Conservation (phyloP, 1,140 invertebrate genomes). For the Pseudomyrmex gracilis region DNA sequence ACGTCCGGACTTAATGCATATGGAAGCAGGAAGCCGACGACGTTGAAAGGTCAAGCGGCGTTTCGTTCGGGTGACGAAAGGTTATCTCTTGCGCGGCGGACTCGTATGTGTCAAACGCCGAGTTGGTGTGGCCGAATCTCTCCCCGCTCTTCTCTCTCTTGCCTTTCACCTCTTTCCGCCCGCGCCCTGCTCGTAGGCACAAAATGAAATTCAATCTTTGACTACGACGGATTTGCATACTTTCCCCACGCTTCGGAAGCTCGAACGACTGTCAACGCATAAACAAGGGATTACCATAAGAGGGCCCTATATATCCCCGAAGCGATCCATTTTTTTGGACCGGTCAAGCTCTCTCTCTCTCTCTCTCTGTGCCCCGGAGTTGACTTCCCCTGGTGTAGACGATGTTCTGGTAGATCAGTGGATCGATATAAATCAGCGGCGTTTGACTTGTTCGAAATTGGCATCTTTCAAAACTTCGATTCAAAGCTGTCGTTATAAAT, state of each 20-base stretch:
- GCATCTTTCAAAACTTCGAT: not conserved
- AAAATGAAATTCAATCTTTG: slow-evolving; percentile 83
- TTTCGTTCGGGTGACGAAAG: slow-evolving; percentile 73
- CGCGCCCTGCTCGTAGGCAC: slow-evolving; percentile 56
- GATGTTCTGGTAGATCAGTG: slow-evolving; percentile 13
- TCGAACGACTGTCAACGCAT: slow-evolving; percentile 82
- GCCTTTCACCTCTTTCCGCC: slow-evolving; percentile 24
- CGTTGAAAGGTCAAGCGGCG: slow-evolving; percentile 71
- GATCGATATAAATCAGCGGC: not conserved
- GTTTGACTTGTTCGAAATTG: not conserved
- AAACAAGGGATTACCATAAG: slow-evolving; percentile 83
- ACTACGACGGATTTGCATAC: slow-evolving; percentile 81
- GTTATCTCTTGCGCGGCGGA: slow-evolving; percentile 74
- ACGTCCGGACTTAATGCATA: slow-evolving; percentile 78
- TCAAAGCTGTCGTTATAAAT: not conserved
- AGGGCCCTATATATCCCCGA: slow-evolving; percentile 68
- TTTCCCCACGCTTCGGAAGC: slow-evolving; percentile 80
- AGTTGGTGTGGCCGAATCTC: slow-evolving; percentile 24
- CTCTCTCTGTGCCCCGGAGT: slow-evolving; percentile 13
- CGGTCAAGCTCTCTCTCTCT: slow-evolving; percentile 42
- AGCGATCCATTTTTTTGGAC: slow-evolving; percentile 66
- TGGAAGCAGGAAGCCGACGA: slow-evolving; percentile 79
- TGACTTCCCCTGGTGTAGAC: slow-evolving; percentile 22
- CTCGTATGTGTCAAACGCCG: slow-evolving; percentile 68
- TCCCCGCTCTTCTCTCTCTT: not conserved